A percentile compares a stretch with the other conserved stretches of the same genome.
These are phyloP conservation scores for Porphyrio hochstetteri DNA, from an alignment of 2,113 vertebrate genomes.

Conservation along the genomic window DNA sequence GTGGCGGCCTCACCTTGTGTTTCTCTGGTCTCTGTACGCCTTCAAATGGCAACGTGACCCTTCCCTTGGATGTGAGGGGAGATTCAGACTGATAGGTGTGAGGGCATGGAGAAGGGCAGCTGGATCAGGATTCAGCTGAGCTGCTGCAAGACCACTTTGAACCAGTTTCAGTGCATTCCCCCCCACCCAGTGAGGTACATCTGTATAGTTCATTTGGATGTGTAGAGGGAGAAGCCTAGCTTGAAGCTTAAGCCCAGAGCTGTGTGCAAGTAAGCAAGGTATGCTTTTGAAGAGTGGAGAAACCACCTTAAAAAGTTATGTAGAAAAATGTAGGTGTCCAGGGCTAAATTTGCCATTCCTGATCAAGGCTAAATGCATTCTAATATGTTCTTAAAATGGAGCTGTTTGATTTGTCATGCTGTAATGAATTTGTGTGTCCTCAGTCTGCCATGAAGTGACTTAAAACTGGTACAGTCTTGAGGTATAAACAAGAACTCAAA, in stretches of 20 bases:
- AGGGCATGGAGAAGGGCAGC: background rate
- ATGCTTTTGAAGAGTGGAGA: background rate
- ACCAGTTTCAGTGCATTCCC: background rate
- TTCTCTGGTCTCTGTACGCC: background rate
- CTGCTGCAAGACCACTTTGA: background rate
- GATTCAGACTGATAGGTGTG: background rate
- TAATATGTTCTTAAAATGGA: background rate
- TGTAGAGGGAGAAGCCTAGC: background rate
- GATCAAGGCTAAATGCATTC: background rate
- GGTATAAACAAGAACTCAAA: background rate
- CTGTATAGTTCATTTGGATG: background rate
- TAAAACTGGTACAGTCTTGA: background rate
- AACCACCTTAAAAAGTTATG: background rate
- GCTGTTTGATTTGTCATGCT: background rate
- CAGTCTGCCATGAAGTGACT: background rate
- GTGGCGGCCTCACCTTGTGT: background rate
- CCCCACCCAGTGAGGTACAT: background rate
- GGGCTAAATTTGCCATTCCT: background rate
- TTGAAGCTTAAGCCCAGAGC: background rate
- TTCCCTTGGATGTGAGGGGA: background rate
- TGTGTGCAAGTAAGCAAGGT: background rate
- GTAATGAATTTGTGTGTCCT: background rate
- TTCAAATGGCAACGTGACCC: fast-evolving
- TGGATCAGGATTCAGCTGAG: background rate
- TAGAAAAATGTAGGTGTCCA: background rate